Evolutionary conservation across 1,140 invertebrate species (phyloP), one percentile per base, ranked within the genome.

Genomic region (Muscidifurax raptorellus): DNA sequence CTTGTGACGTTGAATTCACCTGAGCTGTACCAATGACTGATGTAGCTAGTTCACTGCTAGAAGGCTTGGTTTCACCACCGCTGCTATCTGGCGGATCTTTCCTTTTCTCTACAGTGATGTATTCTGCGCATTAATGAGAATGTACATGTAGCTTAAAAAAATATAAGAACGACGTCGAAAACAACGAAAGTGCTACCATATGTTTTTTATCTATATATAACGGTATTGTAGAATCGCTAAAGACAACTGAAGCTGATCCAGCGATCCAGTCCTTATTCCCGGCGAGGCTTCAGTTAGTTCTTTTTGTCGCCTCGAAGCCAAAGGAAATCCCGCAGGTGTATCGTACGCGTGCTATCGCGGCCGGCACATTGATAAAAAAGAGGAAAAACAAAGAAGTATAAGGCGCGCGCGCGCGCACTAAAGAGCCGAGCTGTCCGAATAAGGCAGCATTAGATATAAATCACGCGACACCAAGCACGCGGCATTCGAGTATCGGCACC

Each of bases 51-150:
- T 94, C 94, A 87, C 94, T 94, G 88, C 95, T 96, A 25, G 95
- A 95, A 12, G 96, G 96, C 92, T 97, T 97, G 30, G 96, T 95
- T 86, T 97, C 96, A 87, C 94, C 92, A 12, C 87, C 91, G 86
- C 92, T 93, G 78, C 94, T 95, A 89, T 96, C 96, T 88, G 96
- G 95, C 6, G 96, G 96, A 90, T 98, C 97, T 95, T 97, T 97
- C 89, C 97, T 96, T 94, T 97, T 97, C 94, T 97, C 97, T 96
- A 94, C 79, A 93, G 94, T 92, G 89, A 92, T 91, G 90, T 92
- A 93, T 92, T 93, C 92, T 93, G 87, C 83, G 27, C 2, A 85
- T 27, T 67, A 80, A 80, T 72, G 32, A 83, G 44, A 74, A 59
- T 59, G 30, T n/a, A 18, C 66, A 69, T 69, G 25, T 69, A 69